Evolutionary conservation across 2,888 invertebrate genomes (phyloP).

Genomic region (Hirtodrosophila duncani): DNA sequence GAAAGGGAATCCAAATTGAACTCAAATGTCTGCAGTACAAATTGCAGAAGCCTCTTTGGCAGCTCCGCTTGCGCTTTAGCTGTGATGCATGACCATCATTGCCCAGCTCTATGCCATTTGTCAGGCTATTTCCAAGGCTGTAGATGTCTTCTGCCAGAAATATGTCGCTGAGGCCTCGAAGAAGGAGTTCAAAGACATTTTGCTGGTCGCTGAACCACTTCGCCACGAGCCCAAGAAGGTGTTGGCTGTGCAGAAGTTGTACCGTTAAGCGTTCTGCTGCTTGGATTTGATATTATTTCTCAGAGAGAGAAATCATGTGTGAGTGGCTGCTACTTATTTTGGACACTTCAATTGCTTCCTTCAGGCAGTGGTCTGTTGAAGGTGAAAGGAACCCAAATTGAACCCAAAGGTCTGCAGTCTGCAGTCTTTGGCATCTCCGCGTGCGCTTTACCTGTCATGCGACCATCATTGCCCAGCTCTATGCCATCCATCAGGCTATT

Average conservation of each 20-base stretch:
- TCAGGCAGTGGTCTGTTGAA: too few species aligned
- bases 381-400: background rate
- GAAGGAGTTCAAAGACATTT: conserved; percentile 98
- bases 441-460: conserved; percentile 98
- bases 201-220: conserved; percentile 98
- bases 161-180: conserved; percentile 99
- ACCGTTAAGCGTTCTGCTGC: conserved; percentile 89
- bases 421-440: conserved; percentile 86
- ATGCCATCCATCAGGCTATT: conserved; percentile 98
- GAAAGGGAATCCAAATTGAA: conserved; percentile 98
- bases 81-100: conserved; percentile 75
- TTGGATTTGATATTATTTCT: conserved; percentile 57
- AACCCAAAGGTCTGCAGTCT: background rate
- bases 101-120: conserved; percentile 77
- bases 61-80: conserved; percentile 94
- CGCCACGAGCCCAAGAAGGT: conserved; percentile 99
- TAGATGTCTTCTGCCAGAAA: conserved; percentile 99
- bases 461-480: conserved; percentile 99
- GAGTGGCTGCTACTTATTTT: too few species aligned
- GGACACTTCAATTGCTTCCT: too few species aligned
- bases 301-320: conserved; percentile 34
- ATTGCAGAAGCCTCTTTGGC: conserved; percentile 92
- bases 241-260: conserved; percentile 99
- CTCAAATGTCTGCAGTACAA: conserved; percentile 97
- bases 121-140: conserved; percentile 83